Conservation (phyloP, 2,888 invertebrate genomes). For the Drosophila neotestacea region DNA sequence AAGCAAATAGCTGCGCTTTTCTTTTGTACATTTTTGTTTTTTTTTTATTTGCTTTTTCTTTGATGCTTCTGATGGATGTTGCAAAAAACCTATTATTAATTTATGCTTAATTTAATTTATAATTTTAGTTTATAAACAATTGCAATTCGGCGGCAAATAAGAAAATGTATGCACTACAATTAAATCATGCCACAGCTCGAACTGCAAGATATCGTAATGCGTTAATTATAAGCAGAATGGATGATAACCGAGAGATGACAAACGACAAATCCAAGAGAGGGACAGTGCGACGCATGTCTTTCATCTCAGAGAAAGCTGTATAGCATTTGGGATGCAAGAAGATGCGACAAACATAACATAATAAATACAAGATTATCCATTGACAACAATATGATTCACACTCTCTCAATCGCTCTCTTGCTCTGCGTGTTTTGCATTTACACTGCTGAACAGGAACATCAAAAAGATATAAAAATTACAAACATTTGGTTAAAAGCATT, state of each 20-base stretch:
- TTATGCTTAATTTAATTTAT: constrained; percentile 71
- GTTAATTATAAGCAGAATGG: constrained; percentile 16
- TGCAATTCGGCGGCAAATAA: constrained; percentile 57
- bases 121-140: constrained; percentile 65
- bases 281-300: constrained; percentile 3
- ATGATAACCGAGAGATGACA: constrained; percentile 17
- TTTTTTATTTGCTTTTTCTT: constrained; percentile 39
- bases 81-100: constrained; percentile 59
- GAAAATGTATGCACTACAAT: constrained; percentile 45
- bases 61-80: constrained; percentile 45
- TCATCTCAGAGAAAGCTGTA: neutral
- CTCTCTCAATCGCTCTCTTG: constrained; percentile 11
- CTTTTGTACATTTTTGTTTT: constrained; percentile 72
- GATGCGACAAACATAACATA: neutral
- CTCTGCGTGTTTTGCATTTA: constrained; percentile 49
- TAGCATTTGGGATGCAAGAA: constrained; percentile 5
- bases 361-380: constrained; percentile 2
- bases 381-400: neutral
- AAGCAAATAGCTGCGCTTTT: constrained; percentile 68
- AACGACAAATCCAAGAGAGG: constrained; percentile 26
- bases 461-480: constrained; percentile 10
- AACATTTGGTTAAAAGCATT: constrained; percentile 41
- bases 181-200: constrained; percentile 26
- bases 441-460: constrained; percentile 30
- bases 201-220: constrained; percentile 23